Base-by-base conservation (phyloP, 2,797 vertebrate species). In the Simalia tracyae region DNA sequence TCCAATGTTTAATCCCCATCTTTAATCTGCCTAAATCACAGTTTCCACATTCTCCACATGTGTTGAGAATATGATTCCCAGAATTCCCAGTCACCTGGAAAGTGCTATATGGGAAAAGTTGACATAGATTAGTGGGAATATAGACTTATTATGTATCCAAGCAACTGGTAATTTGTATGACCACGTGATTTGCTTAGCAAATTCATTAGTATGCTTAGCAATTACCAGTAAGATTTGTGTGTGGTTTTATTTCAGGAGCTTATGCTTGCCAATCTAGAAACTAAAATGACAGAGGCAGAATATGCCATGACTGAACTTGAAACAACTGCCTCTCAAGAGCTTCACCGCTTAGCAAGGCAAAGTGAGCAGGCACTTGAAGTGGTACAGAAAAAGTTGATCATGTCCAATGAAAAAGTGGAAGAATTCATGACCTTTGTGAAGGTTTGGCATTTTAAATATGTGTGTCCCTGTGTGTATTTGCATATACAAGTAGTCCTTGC, bases 351-450 rank as follows among this genome's bases (percentile, higher is more conserved):
- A 96, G 98, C 98, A 93, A 96, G 98, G 95, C 98, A 98, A 96
- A 99, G 98, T 95, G 97, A 97, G 66, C 97, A 97, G 88, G 97
- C 97, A 59, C 97, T 99, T 93, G 98, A 98, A 94, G 94, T 92
- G 28, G 93, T 98, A 54, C 98, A 98, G 97, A 98, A 97, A 94
- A 97, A 98, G 92, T 93, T 99, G 81, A 90, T 97, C 46, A 95
- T 98, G 31, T 95, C 97, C 89, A 97, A 90, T 96, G 97, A 97
- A 54, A 98, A 98, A 96, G 96, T 98, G 93, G 98, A 98, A 87
- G 98, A 99, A 92, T 98, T 99, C 92, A 96, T 97, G 90, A 90
- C 96, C 64, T 99, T 99, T 96, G 98, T 98, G 91, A 98, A 98
- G 98, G 99, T 99, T 96, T 94, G 96, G 68, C 88, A 92, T 92